Percentiles rank a stretch among this genome's conserved stretches.
Evolutionary conservation across 2,113 vertebrate genomes (phyloP).

Genomic region (Lasiurus cinereus): DNA sequence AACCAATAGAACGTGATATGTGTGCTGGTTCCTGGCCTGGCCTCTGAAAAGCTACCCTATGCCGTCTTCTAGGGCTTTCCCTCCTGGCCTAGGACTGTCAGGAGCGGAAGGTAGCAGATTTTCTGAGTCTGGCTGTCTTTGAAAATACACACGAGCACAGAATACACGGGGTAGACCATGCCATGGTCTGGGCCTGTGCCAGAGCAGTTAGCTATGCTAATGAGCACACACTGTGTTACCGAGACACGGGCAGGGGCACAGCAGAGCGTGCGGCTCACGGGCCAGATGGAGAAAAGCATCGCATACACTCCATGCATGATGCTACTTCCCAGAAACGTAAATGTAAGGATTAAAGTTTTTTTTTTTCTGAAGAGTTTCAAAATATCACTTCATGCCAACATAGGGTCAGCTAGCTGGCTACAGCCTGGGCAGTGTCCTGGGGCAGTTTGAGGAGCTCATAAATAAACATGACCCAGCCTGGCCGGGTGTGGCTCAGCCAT

Average conservation of each 20-base stretch:
- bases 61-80: neutral
- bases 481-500: too few relatives aligned
- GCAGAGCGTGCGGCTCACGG: neutral
- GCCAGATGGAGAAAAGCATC: conserved; percentile 54
- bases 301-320: conserved; percentile 52
- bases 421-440: conserved; percentile 70
- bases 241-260: neutral
- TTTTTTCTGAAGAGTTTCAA: conserved; percentile 68
- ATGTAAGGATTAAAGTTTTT: conserved; percentile 74
- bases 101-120: neutral
- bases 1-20: neutral
- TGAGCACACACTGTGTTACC: neutral
- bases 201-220: neutral
- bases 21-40: too few relatives aligned
- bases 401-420: conserved; percentile 66
- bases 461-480: conserved; percentile 45
- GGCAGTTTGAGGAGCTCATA: conserved; percentile 62
- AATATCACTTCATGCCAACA: conserved; percentile 69
- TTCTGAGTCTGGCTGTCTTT: neutral
- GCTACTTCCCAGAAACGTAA: conserved; percentile 58
- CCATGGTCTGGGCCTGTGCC: neutral
- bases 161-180: neutral
- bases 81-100: neutral
- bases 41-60: neutral
- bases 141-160: neutral